Evolutionary conservation across 2,888 invertebrate genomes (phyloP).

Genomic region (Tetragonula carbonaria): DNA sequence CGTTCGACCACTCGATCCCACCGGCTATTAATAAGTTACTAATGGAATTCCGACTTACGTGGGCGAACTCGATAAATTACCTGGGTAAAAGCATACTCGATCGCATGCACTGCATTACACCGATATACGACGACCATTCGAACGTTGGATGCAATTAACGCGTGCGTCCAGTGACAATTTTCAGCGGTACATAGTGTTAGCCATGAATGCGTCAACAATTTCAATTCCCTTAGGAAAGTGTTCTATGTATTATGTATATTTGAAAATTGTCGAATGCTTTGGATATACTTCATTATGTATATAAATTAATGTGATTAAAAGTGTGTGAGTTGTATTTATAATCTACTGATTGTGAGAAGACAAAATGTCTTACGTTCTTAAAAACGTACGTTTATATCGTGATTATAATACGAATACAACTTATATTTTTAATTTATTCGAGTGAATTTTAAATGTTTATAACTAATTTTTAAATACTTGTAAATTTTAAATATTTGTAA

Average conservation of each 20-base stretch:
- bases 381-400: no score
- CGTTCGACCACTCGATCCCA: conserved; percentile 12
- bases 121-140: conserved; percentile 14
- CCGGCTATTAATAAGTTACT: conserved; percentile 78
- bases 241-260: not conserved
- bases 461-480: no score
- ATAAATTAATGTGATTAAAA: no score
- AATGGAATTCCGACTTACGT: conserved; percentile 78
- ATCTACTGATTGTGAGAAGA: no score
- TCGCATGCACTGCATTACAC: conserved; percentile 40
- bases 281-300: no score
- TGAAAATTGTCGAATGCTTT: not conserved
- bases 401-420: no score
- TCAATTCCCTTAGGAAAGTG: not conserved
- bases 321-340: no score
- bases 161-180: conserved; percentile 49
- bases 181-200: no score
- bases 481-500: no score
- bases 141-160: conserved; percentile 65
- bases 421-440: no score
- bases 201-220: not conserved
- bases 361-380: no score
- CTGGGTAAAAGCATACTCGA: conserved; percentile 64
- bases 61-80: conserved; percentile 78
- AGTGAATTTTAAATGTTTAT: no score